Evolutionary conservation across 2,888 invertebrate species (phyloP).

Genomic region (Notodonta ziczac): DNA sequence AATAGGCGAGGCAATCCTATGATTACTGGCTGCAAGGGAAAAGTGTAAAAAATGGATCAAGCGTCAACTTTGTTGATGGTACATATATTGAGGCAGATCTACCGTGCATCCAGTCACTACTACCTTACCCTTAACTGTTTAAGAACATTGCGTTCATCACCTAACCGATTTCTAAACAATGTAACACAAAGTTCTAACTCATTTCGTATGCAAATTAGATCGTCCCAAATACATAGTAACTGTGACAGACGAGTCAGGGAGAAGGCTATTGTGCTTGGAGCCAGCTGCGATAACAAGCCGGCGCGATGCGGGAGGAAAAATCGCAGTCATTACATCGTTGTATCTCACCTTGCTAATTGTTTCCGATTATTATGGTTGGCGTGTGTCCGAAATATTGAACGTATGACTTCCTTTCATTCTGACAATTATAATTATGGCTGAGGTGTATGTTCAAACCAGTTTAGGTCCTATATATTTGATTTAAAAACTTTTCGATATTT

Average conservation of each 20-base stretch:
- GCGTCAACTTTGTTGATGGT: too few relatives aligned
- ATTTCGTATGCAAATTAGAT: constrained; percentile 12
- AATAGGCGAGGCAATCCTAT: too few relatives aligned
- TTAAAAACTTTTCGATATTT: too few relatives aligned
- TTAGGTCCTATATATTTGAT: background rate
- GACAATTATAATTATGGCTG: background rate
- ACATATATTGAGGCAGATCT: too few relatives aligned
- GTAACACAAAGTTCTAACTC: background rate
- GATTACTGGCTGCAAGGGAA: too few relatives aligned
- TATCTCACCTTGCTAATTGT: constrained; percentile 78
- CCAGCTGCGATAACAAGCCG: constrained; percentile 64
- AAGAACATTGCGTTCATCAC: background rate
- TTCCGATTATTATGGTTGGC: constrained; percentile 51
- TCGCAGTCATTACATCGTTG: constrained; percentile 47
- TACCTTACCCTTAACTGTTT: background rate
- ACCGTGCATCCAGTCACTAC: background rate
- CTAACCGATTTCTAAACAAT: background rate
- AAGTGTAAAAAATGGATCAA: too few relatives aligned
- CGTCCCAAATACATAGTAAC: constrained; percentile 1
- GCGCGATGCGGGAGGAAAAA: constrained; percentile 50
- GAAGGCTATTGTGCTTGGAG: background rate
- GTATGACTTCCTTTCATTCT: background rate
- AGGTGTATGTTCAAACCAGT: background rate
- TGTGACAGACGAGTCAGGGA: constrained; percentile 10
- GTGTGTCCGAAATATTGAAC: constrained; percentile 11